A percentile compares a stretch with the other conserved stretches of the same genome.
Conservation (phyloP, 1,140 invertebrate genomes). For the Paraescarpia echinospica region DNA sequence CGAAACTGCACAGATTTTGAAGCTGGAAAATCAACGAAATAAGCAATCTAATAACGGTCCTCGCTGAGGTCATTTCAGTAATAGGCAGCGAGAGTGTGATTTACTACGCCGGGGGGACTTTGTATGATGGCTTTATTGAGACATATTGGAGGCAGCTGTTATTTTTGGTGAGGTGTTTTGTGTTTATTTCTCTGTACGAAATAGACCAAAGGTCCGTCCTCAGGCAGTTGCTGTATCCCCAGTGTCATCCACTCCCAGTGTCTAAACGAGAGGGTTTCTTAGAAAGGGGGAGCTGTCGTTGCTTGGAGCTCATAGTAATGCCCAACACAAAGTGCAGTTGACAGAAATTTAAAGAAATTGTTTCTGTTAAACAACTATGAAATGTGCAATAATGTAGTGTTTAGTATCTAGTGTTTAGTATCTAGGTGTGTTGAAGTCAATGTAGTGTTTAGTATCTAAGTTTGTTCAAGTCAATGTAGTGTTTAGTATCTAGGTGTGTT, state of each 20-base stretch:
- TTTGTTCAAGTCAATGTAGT: too few species aligned
- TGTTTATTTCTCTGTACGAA: not conserved
- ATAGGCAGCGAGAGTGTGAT: not conserved
- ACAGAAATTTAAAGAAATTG: too few species aligned
- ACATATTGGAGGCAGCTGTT: not conserved
- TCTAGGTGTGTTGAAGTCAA: too few species aligned
- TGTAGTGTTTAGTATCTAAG: too few species aligned
- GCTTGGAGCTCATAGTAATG: too few species aligned
- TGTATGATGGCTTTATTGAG: not conserved
- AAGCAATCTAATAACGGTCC: slow-evolving; percentile 1
- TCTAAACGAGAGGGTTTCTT: too few species aligned
- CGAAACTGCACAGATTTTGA: not conserved
- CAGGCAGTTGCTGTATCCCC: not conserved
- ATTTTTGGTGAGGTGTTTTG: not conserved
- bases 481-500: too few species aligned
- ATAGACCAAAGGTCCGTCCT: not conserved
- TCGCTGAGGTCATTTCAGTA: not conserved
- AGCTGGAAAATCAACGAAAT: not conserved
- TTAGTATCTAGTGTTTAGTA: too few species aligned
- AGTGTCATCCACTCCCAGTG: not conserved
- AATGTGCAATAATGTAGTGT: too few species aligned
- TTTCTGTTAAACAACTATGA: too few species aligned
- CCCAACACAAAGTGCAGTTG: too few species aligned
- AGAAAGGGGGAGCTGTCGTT: too few species aligned
- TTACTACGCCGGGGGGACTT: not conserved